phyloP scores from a whole-genome alignment of 2,888 invertebrate genomes.

The Drosophila quinaria region DNA sequence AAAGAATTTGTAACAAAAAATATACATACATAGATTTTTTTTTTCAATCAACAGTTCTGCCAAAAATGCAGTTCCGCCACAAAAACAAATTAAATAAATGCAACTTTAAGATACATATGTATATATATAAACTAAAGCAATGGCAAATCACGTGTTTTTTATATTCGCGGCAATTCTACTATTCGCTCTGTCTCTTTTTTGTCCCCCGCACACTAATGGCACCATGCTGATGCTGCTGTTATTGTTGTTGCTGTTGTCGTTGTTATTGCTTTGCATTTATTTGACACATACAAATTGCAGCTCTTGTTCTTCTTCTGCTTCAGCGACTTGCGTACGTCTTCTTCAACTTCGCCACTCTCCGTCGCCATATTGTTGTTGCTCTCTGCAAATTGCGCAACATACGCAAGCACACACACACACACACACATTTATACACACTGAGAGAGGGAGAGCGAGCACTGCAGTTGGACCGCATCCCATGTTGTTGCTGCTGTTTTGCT shows the following conservation, averaged over 20 bases:
- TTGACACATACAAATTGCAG: slow-evolving; percentile 13
- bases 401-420: slow-evolving; percentile 22
- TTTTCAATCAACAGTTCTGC: background rate
- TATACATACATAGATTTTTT: background rate
- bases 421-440: background rate
- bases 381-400: slow-evolving; percentile 49
- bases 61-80: background rate
- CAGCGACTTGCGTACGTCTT: background rate
- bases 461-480: slow-evolving; percentile 41
- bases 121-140: background rate
- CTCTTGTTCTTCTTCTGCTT: slow-evolving; percentile 16
- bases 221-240: slow-evolving; percentile 8
- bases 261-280: slow-evolving; percentile 13
- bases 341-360: slow-evolving; percentile 34
- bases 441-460: slow-evolving; percentile 3
- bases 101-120: background rate
- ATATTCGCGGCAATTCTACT: slow-evolving; percentile 1
- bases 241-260: slow-evolving; percentile 15
- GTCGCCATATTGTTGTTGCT: slow-evolving; percentile 23
- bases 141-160: slow-evolving; percentile 21
- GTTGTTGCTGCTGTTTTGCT: slow-evolving; percentile 10
- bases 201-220: background rate
- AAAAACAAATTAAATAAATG: background rate
- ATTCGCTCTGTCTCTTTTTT: background rate
- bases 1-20: background rate